Percentiles rank a stretch among this genome's conserved stretches.
These are phyloP conservation scores for Bombyx mori DNA, from an alignment of 1,140 invertebrate species.

Conservation along the genomic window ASM3026992v2 NC_085122.1:11632001-11632500, in stretches of 20 bases:
- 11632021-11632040: conserved; percentile 53
- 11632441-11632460: conserved; percentile 63
- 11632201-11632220: conserved; percentile 54
- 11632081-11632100: conserved; percentile 54
- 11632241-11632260: conserved; percentile 60
- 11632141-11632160: conserved; percentile 40
- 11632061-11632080: conserved; percentile 60
- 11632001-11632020: conserved; percentile 60
- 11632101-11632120: conserved; percentile 63
- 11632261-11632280: conserved; percentile 48
- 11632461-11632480: conserved; percentile 71
- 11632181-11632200: conserved; percentile 64
- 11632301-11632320: conserved; percentile 56
- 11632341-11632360: conserved; percentile 62
- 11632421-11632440: conserved; percentile 64
- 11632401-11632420: conserved; percentile 69
- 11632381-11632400: conserved; percentile 58
- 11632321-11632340: conserved; percentile 44
- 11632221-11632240: conserved; percentile 59
- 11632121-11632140: conserved; percentile 55
- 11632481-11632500: conserved; percentile 65
- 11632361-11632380: conserved; percentile 67
- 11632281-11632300: conserved; percentile 62
- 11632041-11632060: conserved; percentile 56
- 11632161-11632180: conserved; percentile 63